A percentile compares a stretch with the other conserved stretches of the same genome.
Conservation (phyloP, 2,113 vertebrate genomes). For the Myiagra hebetior region DNA sequence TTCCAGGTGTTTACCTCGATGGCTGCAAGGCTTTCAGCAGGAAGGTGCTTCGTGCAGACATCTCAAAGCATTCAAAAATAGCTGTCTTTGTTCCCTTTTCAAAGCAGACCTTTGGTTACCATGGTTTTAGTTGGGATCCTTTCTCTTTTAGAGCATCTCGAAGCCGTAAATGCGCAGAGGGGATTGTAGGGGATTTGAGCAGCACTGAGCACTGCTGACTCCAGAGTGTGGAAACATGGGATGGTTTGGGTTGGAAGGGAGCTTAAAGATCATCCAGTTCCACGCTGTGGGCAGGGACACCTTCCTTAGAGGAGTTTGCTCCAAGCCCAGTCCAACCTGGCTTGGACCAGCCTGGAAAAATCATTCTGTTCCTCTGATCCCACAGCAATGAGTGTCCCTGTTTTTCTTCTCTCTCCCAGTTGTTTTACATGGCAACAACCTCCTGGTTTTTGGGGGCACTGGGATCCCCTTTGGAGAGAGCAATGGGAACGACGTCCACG, state of each 20-base stretch:
- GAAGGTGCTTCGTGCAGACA: neutral
- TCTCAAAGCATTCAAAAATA: neutral
- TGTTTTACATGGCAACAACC: conserved; percentile 94
- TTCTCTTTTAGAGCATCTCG: neutral
- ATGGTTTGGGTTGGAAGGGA: neutral
- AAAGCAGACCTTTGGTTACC: neutral
- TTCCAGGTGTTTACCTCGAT: neutral
- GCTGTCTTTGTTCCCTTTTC: neutral
- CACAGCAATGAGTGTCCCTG: neutral
- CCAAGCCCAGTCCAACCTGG: neutral
- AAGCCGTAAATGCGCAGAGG: rapidly evolving
- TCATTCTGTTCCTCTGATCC: rapidly evolving
- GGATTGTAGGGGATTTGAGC: neutral
- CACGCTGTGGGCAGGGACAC: neutral
- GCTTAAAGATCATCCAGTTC: neutral
- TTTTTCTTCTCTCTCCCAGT: conserved; percentile 68
- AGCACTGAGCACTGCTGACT: neutral
- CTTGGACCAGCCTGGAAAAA: neutral
- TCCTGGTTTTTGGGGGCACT: conserved; percentile 94
- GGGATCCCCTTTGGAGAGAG: conserved; percentile 97
- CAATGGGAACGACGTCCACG: conserved; percentile 94
- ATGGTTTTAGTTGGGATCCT: neutral
- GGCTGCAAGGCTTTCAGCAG: neutral
- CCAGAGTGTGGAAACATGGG: neutral
- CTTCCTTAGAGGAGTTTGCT: neutral